Evolutionary conservation across 2,797 vertebrate species (phyloP), one percentile per base, ranked within the genome.

Genomic region (Characodon lateralis): DNA sequence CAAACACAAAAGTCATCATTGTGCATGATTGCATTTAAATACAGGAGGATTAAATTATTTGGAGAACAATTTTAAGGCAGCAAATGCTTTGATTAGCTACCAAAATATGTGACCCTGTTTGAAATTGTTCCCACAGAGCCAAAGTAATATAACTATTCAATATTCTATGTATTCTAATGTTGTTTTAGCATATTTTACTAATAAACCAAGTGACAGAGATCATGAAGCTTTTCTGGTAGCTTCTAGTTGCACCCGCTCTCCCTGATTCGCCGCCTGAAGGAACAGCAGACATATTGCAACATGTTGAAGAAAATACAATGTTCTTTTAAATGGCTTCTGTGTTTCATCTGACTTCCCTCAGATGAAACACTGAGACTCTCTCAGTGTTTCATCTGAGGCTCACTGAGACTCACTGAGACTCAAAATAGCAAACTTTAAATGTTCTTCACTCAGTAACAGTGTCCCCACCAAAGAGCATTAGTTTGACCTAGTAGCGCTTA

Each of bases 11-110:
- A 91, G 85, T 88, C 84, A 79, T 66, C 82, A 78, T 91, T 92
- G 88, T 86, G 76, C 81, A 80, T 91, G 91, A 93, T 93, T 91
- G 79, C 85, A 74, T 86, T 89, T 77, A 89, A 82, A 87, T 76
- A 78, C 73, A 77, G 59, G 58, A 83, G 69, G 51, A 79, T 68
- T 51, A 81, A 76, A 85, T 83, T 84, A 81, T 74, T 85, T 53
- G 61, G 71, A 68, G 72, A 77, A 76, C 72, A 77, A 74, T 89
- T 91, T 84, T 68, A 85, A 78, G 84, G 61, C 76, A 84, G 74
- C 85, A 79, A 80, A 63, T 61, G 75, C 70, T 78, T 73, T 87
- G 76, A 91, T 80, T 82, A 82, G 61, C 39, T 28, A 74, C 76
- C 69, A 79, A 75, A 79, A 78, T 41, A 63, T 73, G 24, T n/a